Conservation (phyloP, 2,797 vertebrate species). For the Varecia variegata region DNA sequence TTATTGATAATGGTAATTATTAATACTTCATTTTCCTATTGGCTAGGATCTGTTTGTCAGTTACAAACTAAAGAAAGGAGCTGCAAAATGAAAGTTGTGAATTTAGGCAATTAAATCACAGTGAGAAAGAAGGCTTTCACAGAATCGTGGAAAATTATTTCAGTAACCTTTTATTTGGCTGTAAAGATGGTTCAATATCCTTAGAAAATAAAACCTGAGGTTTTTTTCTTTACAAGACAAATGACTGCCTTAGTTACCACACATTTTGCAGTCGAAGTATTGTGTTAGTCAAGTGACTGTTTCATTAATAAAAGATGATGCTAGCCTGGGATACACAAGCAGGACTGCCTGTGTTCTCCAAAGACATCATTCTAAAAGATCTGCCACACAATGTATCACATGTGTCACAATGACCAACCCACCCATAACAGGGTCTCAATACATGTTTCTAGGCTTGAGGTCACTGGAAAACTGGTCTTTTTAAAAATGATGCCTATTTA, state of each 20-base stretch:
- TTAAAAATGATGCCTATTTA: background rate
- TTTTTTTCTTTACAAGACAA: background rate
- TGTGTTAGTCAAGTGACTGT: background rate
- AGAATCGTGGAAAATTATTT: slow-evolving; percentile 13
- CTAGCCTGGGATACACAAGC: background rate
- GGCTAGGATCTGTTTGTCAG: background rate
- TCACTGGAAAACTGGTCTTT: background rate
- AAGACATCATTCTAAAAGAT: background rate
- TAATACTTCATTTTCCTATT: background rate
- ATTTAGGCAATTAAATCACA: background rate
- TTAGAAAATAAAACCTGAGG: background rate
- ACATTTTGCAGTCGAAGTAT: background rate
- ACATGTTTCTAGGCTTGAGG: background rate
- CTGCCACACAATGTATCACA: background rate
- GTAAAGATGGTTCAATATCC: background rate
- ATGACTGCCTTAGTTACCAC: background rate
- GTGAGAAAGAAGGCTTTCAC: background rate
- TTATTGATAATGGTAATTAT: background rate
- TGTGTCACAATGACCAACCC: background rate
- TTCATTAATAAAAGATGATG: background rate
- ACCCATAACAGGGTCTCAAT: background rate
- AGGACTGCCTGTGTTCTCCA: background rate
- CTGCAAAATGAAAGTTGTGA: background rate
- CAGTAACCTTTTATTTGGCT: slow-evolving; percentile 7
- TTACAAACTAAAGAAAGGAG: background rate